A percentile compares a stretch with the other conserved stretches of the same genome.
phyloP scores from a whole-genome alignment of 2,797 vertebrate genomes.

The Melanotaenia trifasciata region DNA sequence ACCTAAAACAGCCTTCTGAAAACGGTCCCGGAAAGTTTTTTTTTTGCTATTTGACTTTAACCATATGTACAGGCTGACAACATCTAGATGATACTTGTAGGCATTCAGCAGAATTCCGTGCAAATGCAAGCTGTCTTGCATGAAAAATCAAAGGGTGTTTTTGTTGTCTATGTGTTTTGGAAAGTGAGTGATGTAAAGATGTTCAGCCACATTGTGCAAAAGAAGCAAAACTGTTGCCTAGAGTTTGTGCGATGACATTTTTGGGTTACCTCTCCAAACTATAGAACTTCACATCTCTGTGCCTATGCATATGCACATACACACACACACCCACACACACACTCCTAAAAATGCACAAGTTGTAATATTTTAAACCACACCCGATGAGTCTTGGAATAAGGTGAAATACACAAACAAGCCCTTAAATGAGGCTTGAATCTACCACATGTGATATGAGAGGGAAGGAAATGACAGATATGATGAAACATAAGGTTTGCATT shows the following conservation, averaged over 20 bases:
- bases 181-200: conserved; percentile 58
- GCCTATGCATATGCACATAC: conserved; percentile 3
- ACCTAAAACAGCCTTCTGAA: conserved; percentile 38
- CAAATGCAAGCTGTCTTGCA: conserved; percentile 25
- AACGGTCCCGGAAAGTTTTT: conserved; percentile 3
- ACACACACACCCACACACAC: conserved; percentile 12
- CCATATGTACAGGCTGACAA: background rate
- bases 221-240: conserved; percentile 45
- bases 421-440: conserved; percentile 41
- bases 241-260: conserved; percentile 79
- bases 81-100: conserved; percentile 13
- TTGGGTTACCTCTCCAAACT: conserved; percentile 73
- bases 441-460: background rate
- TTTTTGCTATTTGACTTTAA: conserved; percentile 5
- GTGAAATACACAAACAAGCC: conserved; percentile 42
- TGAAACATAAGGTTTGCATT: too few relatives aligned
- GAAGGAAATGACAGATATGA: background rate
- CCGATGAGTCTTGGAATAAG: conserved; percentile 13
- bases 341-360: conserved; percentile 26
- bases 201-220: conserved; percentile 38
- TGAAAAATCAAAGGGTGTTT: conserved; percentile 45
- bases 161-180: conserved; percentile 34
- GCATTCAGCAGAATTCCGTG: conserved; percentile 32
- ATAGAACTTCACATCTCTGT: conserved; percentile 30
- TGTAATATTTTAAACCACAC: conserved; percentile 22